Evolutionary conservation across 2,797 vertebrate genomes (phyloP).

Genomic region (Euthynnus affinis): DNA sequence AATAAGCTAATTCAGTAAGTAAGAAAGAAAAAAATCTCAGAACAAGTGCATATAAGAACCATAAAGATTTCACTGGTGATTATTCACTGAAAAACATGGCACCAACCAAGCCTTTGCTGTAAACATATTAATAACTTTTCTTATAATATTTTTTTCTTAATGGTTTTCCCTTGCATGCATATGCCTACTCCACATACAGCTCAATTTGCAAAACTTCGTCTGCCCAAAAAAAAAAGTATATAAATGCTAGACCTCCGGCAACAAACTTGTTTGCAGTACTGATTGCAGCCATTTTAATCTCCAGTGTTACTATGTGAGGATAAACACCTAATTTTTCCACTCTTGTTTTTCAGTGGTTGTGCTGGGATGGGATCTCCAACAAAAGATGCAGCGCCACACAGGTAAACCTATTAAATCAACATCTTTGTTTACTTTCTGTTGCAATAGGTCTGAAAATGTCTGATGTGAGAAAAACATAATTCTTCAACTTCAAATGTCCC

Average conservation of each 20-base stretch:
- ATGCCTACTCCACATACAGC: background rate
- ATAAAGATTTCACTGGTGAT: background rate
- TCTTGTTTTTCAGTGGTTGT: constrained; percentile 31
- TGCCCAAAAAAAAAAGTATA: background rate
- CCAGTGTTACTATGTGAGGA: background rate
- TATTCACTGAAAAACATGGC: background rate
- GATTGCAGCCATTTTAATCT: rapidly evolving
- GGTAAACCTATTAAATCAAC: constrained; percentile 58
- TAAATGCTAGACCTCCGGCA: background rate
- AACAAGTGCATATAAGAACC: background rate
- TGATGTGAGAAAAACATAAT: background rate
- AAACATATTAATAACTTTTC: background rate
- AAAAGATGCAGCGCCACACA: constrained; percentile 63
- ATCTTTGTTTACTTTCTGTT: background rate
- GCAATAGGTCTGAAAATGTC: background rate
- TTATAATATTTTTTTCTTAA: background rate
- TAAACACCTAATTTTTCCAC: background rate
- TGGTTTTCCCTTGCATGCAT: background rate
- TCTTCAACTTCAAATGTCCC: constrained; percentile 29
- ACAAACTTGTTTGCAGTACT: background rate
- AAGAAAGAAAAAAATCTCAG: background rate
- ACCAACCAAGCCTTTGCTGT: background rate
- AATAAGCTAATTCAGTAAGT: background rate
- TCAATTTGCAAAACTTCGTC: background rate
- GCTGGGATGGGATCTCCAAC: constrained; percentile 78